These are phyloP conservation scores for Anticlea derivata DNA, from an alignment of 2,888 invertebrate genomes.

Conservation along the genomic window DNA sequence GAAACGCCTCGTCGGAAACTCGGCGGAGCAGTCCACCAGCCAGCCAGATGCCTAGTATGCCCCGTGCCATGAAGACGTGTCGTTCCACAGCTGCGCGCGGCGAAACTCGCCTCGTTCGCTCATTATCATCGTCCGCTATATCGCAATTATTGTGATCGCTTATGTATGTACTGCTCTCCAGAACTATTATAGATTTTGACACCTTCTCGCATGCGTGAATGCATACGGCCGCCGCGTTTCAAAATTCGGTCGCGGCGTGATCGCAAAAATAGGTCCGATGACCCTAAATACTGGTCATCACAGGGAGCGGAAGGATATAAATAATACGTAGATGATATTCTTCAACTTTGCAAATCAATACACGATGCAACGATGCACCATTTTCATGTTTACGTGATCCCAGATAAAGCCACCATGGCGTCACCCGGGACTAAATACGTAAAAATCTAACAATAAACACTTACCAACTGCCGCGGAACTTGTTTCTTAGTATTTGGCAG, in stretches of 20 bases:
- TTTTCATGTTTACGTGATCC: slow-evolving; percentile 86
- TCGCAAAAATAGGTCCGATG: slow-evolving; percentile 74
- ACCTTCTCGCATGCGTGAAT: slow-evolving; percentile 82
- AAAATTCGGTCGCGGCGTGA: slow-evolving; percentile 78
- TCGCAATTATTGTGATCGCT: too few species aligned
- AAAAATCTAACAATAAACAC: slow-evolving; percentile 81
- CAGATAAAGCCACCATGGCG: slow-evolving; percentile 86
- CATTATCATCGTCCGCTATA: slow-evolving; percentile 54
- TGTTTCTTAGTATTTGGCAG: slow-evolving; percentile 84
- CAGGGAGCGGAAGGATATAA: slow-evolving; percentile 45
- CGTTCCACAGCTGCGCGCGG: slow-evolving; percentile 49
- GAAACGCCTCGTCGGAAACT: slow-evolving; percentile 65
- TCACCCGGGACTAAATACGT: slow-evolving; percentile 84
- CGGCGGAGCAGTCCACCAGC: slow-evolving; percentile 5
- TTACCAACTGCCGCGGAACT: slow-evolving; percentile 85
- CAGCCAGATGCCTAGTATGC: slow-evolving; percentile 65
- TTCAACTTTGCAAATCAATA: slow-evolving; percentile 76
- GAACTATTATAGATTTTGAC: slow-evolving; percentile 82
- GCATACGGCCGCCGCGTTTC: slow-evolving; percentile 81
- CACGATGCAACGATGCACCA: slow-evolving; percentile 84
- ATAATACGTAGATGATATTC: slow-evolving; percentile 50
- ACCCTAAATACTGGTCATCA: slow-evolving; percentile 62
- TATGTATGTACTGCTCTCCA: slow-evolving; percentile 64
- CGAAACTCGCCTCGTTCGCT: slow-evolving; percentile 51
- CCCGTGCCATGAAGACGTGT: slow-evolving; percentile 56